phyloP scores from a whole-genome alignment of 37 sponge, comb jelly and placozoan species.

The Cliona cf. orientalis region DNA sequence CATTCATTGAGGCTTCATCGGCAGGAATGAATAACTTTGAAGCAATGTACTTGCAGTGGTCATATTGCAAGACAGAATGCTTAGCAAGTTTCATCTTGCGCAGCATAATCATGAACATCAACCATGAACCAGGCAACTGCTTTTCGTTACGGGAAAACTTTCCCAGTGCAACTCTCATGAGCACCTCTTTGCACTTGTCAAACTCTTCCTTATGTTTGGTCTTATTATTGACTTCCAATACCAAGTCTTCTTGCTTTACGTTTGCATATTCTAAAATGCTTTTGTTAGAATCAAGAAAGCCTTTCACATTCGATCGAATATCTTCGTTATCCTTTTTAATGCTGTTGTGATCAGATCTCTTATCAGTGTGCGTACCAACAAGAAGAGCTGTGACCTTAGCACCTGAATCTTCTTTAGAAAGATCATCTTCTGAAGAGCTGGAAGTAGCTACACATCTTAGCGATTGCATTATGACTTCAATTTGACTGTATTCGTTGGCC shows the following conservation, averaged over 20 bases:
- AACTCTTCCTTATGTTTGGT: background rate
- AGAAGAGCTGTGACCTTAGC: background rate
- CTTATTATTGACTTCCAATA: background rate
- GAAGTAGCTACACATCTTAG: background rate
- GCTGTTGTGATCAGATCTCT: background rate
- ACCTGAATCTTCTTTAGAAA: background rate
- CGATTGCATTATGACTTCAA: background rate
- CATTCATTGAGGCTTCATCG: background rate
- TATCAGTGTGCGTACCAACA: background rate
- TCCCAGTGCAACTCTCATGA: background rate
- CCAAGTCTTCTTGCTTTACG: background rate
- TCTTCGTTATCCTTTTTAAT: background rate
- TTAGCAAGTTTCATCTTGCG: background rate
- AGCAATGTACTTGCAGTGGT: background rate
- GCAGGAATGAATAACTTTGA: background rate
- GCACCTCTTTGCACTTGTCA: background rate
- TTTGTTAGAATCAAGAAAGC: background rate
- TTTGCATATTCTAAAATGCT: conserved; percentile 1
- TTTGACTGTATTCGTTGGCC: background rate
- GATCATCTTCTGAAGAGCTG: background rate
- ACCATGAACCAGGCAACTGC: background rate
- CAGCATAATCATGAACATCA: background rate
- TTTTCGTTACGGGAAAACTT: background rate
- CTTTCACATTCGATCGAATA: background rate
- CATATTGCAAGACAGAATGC: background rate